phyloP scores from a whole-genome alignment of 2,113 vertebrate genomes.

The Oostethus manadensis region DNA sequence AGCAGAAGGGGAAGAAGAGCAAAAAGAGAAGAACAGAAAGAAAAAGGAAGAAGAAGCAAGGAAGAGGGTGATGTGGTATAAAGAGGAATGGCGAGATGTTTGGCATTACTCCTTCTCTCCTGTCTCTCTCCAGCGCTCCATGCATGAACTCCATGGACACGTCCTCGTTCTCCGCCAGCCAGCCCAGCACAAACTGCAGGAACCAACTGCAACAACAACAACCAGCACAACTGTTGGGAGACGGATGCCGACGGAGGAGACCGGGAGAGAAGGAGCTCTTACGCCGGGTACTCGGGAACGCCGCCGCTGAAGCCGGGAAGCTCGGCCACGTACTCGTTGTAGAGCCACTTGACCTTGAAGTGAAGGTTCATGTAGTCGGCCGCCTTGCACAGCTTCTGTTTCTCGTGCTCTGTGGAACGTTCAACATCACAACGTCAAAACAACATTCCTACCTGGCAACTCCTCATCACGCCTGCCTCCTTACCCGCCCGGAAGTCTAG shows the following conservation, averaged over 20 bases:
- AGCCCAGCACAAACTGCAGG: conserved; percentile 90
- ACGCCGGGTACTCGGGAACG: conserved; percentile 91
- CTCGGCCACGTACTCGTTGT: conserved; percentile 87
- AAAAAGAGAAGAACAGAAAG: neutral
- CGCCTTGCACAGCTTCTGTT: conserved; percentile 85
- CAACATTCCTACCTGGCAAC: too few relatives aligned
- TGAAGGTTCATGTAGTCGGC: conserved; percentile 99
- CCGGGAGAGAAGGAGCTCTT: conserved; percentile 52
- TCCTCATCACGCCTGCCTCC: conserved; percentile 28
- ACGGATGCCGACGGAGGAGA: neutral
- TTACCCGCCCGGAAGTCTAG: conserved; percentile 82
- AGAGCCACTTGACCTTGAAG: conserved; percentile 98
- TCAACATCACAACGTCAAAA: too few relatives aligned
- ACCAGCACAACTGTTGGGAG: neutral
- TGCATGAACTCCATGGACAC: conserved; percentile 94
- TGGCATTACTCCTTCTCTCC: conserved; percentile 91
- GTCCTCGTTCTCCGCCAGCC: conserved; percentile 95
- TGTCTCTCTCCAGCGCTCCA: conserved; percentile 92
- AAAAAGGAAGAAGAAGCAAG: conserved; percentile 30
- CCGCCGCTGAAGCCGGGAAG: conserved; percentile 77
- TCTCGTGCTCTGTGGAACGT: conserved; percentile 82
- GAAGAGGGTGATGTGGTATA: too few relatives aligned
- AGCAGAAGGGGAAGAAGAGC: neutral
- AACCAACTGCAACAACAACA: conserved; percentile 81
- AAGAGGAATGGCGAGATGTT: too few relatives aligned